Percentiles rank a stretch among this genome's conserved stretches.
Evolutionary conservation across 2,113 vertebrate genomes (phyloP).

Genomic region (Oophaga pumilio): DNA sequence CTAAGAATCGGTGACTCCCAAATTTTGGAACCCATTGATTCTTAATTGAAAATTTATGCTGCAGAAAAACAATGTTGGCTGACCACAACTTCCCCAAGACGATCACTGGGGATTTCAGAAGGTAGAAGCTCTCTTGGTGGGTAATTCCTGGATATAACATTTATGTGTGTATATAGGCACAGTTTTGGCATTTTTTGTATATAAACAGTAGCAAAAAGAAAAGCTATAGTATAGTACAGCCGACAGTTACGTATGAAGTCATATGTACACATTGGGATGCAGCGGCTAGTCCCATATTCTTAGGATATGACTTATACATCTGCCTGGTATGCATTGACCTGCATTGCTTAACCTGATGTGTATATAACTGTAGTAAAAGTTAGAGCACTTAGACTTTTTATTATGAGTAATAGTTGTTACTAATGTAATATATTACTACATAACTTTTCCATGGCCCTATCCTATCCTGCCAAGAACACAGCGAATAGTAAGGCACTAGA

Average conservation of each 20-base stretch:
- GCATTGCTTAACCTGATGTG: background rate
- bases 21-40: too few relatives aligned
- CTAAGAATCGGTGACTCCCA: background rate
- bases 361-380: background rate
- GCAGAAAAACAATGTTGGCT: background rate
- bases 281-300: background rate
- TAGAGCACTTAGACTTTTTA: too few relatives aligned
- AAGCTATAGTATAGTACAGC: background rate
- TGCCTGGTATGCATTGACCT: background rate
- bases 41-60: too few relatives aligned
- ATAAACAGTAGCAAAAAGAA: background rate
- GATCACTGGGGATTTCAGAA: background rate
- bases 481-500: too few relatives aligned
- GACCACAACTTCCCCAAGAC: background rate
- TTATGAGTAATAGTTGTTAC: too few relatives aligned
- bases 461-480: too few relatives aligned
- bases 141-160: background rate
- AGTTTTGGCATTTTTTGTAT: background rate
- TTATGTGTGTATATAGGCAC: background rate
- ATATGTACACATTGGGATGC: background rate
- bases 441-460: background rate
- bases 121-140: background rate
- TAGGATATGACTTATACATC: background rate
- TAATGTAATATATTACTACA: background rate
- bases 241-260: too few relatives aligned